phyloP scores from a whole-genome alignment of 2,113 vertebrate genomes.

The Dromas ardeola region DNA sequence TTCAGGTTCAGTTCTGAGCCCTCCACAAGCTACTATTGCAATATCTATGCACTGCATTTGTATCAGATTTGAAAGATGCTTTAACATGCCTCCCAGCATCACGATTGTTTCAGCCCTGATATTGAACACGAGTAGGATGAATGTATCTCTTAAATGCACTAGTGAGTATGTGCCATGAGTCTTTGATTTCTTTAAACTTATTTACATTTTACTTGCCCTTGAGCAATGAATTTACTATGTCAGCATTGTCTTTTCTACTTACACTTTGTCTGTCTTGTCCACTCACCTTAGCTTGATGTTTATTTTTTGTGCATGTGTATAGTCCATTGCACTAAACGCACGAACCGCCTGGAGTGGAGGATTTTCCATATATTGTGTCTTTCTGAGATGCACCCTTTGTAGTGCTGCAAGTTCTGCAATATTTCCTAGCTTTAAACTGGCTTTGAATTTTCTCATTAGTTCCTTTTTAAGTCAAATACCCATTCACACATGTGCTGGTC shows the following conservation, averaged over 20 bases:
- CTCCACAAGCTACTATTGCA: constrained; percentile 45
- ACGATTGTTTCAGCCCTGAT: constrained; percentile 45
- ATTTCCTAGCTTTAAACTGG: background rate
- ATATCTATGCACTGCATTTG: background rate
- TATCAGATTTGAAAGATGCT: constrained; percentile 66
- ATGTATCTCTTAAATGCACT: constrained; percentile 53
- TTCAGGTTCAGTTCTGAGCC: constrained; percentile 19
- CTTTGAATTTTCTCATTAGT: background rate
- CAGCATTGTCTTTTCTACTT: constrained; percentile 66
- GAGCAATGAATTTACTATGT: constrained; percentile 51
- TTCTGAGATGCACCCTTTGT: constrained; percentile 2
- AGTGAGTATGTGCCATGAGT: constrained; percentile 43
- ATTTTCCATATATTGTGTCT: background rate
- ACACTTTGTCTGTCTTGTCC: constrained; percentile 48
- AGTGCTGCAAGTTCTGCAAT: background rate
- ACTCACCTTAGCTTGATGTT: constrained; percentile 61
- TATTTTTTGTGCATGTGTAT: constrained; percentile 45
- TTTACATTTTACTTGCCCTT: constrained; percentile 58
- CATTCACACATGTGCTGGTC: background rate
- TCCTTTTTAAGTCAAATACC: background rate
- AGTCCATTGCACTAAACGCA: constrained; percentile 33
- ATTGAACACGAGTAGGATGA: constrained; percentile 44
- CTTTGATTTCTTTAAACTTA: constrained; percentile 67
- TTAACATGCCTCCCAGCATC: constrained; percentile 64
- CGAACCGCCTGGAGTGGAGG: constrained; percentile 31